Conservation (phyloP, 1,140 invertebrate species). For the Babylonia areolata region DNA sequence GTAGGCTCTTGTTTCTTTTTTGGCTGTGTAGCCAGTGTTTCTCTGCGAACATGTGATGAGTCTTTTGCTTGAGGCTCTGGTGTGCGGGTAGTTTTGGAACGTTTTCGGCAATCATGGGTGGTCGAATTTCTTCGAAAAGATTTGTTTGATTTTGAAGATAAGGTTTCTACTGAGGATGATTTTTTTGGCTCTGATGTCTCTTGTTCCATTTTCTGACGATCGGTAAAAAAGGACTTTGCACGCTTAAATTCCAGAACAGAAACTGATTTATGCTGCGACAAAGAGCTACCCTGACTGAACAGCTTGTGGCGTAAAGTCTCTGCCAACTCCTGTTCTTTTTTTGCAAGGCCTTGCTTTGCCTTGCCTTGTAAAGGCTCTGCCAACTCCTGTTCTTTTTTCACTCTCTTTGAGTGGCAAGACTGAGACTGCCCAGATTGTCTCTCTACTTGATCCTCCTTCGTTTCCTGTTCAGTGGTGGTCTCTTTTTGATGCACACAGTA, state of each 20-base stretch:
- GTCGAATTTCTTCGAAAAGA: neutral
- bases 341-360: too few species aligned
- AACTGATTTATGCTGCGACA: neutral
- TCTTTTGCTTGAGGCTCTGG: neutral
- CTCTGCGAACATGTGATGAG: neutral
- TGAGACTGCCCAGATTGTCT: too few species aligned
- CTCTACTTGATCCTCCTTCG: too few species aligned
- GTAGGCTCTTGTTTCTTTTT: too few species aligned
- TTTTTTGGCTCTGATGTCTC: too few species aligned
- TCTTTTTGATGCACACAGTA: too few species aligned
- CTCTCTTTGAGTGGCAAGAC: too few species aligned
- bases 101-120: neutral
- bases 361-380: neutral
- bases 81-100: slow-evolving; percentile 8
- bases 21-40: neutral
- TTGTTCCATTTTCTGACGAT: neutral
- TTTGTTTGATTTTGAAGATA: neutral
- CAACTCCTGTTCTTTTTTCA: neutral
- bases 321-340: neutral
- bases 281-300: neutral
- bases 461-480: too few species aligned
- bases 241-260: neutral
- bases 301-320: neutral
- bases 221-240: neutral
- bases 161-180: neutral